Evolutionary conservation across 2,113 vertebrate species (phyloP).

Genomic region (Pluvialis apricaria): DNA sequence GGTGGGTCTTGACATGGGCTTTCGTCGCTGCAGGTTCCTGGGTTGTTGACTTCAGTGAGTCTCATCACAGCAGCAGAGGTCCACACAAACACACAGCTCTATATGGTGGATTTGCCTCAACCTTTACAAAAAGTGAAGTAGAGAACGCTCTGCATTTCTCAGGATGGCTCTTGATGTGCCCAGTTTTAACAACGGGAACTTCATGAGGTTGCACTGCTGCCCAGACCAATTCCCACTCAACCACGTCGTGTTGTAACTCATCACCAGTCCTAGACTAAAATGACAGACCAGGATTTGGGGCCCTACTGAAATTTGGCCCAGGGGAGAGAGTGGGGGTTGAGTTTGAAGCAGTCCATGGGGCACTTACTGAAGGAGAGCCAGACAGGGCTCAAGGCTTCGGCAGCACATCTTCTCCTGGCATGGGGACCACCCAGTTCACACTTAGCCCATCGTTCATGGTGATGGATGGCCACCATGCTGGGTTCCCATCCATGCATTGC

Average conservation of each 20-base stretch:
- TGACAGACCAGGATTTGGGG: not conserved
- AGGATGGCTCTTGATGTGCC: accelerated
- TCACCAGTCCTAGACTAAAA: not conserved
- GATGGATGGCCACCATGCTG: not conserved
- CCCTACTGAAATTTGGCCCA: not conserved
- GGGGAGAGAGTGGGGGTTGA: not conserved
- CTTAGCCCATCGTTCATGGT: accelerated
- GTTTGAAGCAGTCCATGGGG: not conserved
- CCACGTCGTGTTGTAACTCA: accelerated
- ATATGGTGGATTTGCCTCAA: not conserved
- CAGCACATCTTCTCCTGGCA: not conserved
- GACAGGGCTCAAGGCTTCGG: not conserved
- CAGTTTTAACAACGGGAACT: not conserved
- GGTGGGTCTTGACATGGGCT: accelerated
- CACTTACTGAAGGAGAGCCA: not conserved
- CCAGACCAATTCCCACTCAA: not conserved
- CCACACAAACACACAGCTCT: not conserved
- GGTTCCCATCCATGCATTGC: not conserved
- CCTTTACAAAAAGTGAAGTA: not conserved
- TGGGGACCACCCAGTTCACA: accelerated
- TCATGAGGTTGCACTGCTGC: not conserved
- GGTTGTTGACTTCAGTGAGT: not conserved
- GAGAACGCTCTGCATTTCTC: not conserved
- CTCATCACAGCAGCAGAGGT: not conserved
- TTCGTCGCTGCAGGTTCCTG: not conserved